A percentile compares a stretch with the other conserved stretches of the same genome.
phyloP scores from a whole-genome alignment of 2,113 vertebrate genomes.

The Tonatia bakeri region DNA sequence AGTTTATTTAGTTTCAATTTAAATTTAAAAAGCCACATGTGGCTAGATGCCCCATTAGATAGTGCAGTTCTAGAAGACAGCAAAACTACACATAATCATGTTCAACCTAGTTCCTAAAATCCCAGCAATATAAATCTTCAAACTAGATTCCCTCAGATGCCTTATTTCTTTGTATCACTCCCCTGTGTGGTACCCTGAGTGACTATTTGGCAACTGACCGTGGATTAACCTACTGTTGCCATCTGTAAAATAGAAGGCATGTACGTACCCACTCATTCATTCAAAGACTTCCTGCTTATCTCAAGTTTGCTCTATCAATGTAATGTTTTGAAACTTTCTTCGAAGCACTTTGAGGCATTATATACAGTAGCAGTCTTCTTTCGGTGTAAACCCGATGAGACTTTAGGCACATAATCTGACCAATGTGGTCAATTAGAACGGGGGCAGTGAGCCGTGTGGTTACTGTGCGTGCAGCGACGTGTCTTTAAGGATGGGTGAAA shows the following conservation, averaged over 20 bases:
- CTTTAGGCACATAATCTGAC: neutral
- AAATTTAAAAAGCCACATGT: neutral
- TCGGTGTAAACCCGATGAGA: neutral
- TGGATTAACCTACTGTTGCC: neutral
- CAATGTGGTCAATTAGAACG: neutral
- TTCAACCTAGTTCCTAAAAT: neutral
- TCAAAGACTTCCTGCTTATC: neutral
- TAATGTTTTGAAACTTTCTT: neutral
- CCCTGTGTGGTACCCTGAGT: neutral
- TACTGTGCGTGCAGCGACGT: too few species aligned
- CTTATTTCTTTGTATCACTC: neutral
- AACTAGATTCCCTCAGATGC: neutral
- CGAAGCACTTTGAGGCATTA: neutral
- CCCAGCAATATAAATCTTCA: neutral
- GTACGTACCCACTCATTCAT: neutral
- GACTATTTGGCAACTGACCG: neutral
- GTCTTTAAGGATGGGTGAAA: neutral
- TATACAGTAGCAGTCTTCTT: neutral
- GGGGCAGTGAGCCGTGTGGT: neutral
- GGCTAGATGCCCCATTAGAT: neutral
- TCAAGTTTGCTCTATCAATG: neutral
- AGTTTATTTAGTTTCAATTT: neutral
- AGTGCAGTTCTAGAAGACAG: neutral
- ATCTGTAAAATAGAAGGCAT: neutral
- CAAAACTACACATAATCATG: neutral